Evolutionary conservation across 1,140 invertebrate genomes (phyloP), one percentile per base, ranked within the genome.

Genomic region (Calliopsis andreniformis): DNA sequence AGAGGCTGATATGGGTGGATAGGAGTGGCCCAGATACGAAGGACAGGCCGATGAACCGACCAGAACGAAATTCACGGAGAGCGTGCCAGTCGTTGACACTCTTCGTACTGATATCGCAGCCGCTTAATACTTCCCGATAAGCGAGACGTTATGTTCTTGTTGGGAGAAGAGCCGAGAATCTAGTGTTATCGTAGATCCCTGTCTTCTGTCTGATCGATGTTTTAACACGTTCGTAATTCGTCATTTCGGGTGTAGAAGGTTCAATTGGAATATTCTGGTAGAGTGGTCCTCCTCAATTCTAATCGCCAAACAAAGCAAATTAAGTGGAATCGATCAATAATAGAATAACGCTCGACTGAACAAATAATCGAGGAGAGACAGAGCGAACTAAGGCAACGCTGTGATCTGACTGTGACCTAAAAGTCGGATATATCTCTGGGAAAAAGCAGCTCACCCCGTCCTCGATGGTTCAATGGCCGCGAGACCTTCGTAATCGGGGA

Each of bases 401-500:
- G 23, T n/a, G 67, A 43, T 62, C 45, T 64, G 59, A 71, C 56
- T 71, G 69, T 71, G 69, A 72, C 69, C 69, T 72, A 72, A 72
- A 72, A 72, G 32, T 72, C 59, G 47, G 69, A 64, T 72, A 64
- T 72, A 72, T 64, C 59, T 64, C 45, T 45, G 59, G 64, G 64
- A 64, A 66, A 80, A 79, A 84, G 76, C 79, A 82, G 84, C 73
- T 79, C 78, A 76, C 71, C 85, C 84, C 84, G 85, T 85, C 84
- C 84, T 86, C 83, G 83, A 63, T 56, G 82, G 87, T 89, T 87
- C 89, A 83, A 89, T 84, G 87, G 67, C 79, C 86, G 78, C 59
- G 73, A 76, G 88, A 82, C 89, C 89, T 90, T 90, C 87, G 85
- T 81, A 87, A 91, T 89, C 82, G 82, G 72, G 82, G 72, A 64